A percentile compares a stretch with the other conserved stretches of the same genome.
These are phyloP conservation scores for Aptenodytes forsteri DNA, from an alignment of 2,113 vertebrate genomes.

Conservation along the genomic window DNA sequence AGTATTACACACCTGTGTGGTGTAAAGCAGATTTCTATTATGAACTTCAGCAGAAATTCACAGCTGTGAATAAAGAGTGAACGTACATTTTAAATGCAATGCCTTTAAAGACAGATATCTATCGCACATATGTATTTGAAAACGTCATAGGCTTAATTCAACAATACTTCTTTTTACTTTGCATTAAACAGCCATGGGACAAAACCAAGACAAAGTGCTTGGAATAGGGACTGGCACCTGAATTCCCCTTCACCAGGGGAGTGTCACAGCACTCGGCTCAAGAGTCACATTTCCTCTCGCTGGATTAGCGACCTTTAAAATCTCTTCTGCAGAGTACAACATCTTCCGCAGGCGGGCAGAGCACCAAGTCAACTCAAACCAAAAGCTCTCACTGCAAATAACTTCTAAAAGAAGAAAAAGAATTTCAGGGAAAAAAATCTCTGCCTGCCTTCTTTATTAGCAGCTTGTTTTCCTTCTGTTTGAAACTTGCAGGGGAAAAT, in stretches of 20 bases:
- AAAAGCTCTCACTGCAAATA: background rate
- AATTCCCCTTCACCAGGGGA: background rate
- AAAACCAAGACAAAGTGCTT: background rate
- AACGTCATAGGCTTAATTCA: background rate
- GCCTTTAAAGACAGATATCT: background rate
- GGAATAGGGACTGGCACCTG: background rate
- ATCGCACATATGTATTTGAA: fast-evolving
- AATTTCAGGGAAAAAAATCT: background rate
- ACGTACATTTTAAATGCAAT: background rate
- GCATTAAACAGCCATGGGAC: background rate
- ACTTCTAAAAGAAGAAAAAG: background rate
- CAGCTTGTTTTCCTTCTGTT: background rate
- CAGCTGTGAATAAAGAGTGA: background rate
- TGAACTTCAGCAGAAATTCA: background rate
- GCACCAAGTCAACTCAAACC: background rate
- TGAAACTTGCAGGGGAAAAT: background rate
- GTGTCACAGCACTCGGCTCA: background rate
- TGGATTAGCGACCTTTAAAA: background rate
- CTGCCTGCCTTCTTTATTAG: background rate
- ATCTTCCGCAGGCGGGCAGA: background rate
- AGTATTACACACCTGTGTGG: background rate
- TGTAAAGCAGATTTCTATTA: background rate
- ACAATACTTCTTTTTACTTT: background rate
- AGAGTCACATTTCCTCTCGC: background rate
- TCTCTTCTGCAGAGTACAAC: background rate